These are phyloP conservation scores for Neotoxoptera formosana DNA, from an alignment of 1,140 invertebrate genomes.

Conservation along the genomic window DNA sequence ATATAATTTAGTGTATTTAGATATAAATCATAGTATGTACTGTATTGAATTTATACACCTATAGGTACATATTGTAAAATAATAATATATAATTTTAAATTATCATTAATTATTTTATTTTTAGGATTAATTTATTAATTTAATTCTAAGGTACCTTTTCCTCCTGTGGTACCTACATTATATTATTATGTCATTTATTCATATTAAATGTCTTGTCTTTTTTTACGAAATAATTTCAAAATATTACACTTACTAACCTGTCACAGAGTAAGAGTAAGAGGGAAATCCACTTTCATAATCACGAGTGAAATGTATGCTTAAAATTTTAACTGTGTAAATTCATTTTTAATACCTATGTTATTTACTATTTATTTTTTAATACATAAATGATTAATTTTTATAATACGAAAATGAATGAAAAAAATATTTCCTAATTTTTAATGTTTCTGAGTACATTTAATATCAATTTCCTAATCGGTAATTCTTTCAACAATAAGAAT, in stretches of 20 bases:
- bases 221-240: not conserved
- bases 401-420: too few species aligned
- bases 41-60: not conserved
- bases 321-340: not conserved
- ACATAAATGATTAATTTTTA: not conserved
- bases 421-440: too few species aligned
- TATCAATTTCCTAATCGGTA: not conserved
- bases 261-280: not conserved
- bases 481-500: not conserved
- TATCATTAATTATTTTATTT: not conserved
- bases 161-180: too few species aligned
- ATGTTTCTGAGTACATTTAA: not conserved
- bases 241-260: not conserved
- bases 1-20: not conserved
- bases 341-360: not conserved
- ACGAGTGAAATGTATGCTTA: not conserved
- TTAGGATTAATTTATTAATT: too few species aligned
- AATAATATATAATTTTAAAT: too few species aligned
- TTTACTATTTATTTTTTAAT: not conserved
- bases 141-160: too few species aligned
- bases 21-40: not conserved
- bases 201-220: not conserved
- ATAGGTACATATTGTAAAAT: too few species aligned
- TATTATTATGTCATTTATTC: not conserved
- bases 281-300: constrained; percentile 5